A percentile compares a stretch with the other conserved stretches of the same genome.
Conservation (phyloP, 2,113 vertebrate genomes). For the human (Homo sapiens) region DNA sequence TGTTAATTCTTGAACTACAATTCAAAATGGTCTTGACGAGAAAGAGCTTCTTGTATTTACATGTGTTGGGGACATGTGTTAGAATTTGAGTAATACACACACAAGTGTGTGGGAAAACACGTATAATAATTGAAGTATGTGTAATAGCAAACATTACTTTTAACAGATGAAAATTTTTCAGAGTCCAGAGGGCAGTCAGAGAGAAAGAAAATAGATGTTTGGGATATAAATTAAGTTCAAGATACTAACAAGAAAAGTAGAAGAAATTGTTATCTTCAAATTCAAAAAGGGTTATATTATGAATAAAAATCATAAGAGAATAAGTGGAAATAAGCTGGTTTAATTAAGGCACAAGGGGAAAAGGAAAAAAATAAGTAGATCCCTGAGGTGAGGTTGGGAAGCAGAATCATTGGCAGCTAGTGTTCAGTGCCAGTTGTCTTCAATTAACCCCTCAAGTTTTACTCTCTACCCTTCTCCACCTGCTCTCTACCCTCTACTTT, state of each 20-base stretch:
- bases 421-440: background rate
- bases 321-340: background rate
- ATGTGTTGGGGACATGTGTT: background rate
- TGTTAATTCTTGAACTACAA: conserved; percentile 23
- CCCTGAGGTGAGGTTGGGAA: background rate
- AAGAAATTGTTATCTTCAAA: conserved; percentile 19
- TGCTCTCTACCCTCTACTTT: background rate
- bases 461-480: background rate
- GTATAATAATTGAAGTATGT: background rate
- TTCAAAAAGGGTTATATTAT: background rate
- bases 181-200: background rate
- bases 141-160: background rate
- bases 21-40: background rate
- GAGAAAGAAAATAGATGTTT: background rate
- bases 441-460: background rate
- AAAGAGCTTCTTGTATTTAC: conserved; percentile 11
- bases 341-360: background rate
- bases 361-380: background rate
- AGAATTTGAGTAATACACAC: background rate
- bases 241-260: background rate
- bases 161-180: background rate
- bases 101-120: background rate
- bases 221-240: background rate
- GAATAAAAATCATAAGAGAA: background rate
- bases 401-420: background rate